A percentile compares a stretch with the other conserved stretches of the same genome.
phyloP scores from a whole-genome alignment of 1,140 invertebrate species.

The Magallana ariakensis region DNA sequence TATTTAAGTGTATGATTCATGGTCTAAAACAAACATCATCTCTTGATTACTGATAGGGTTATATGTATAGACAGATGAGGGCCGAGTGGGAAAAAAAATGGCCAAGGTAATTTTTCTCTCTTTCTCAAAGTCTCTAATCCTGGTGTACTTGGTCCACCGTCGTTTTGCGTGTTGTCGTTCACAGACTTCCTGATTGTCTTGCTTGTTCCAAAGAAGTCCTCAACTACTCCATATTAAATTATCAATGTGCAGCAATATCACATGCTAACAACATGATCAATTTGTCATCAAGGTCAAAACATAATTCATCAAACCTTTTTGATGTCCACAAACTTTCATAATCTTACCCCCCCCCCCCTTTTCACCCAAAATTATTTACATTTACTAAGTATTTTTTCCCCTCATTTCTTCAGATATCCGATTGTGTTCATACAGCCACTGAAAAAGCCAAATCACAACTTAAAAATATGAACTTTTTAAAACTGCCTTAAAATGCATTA shows the following conservation, averaged over 20 bases:
- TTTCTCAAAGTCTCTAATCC: neutral
- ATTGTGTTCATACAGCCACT: too few species aligned
- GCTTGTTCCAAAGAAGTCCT: neutral
- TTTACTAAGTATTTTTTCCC: too few species aligned
- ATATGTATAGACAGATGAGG: constrained; percentile 32
- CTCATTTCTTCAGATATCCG: too few species aligned
- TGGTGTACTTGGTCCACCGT: neutral
- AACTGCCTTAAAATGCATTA: too few species aligned
- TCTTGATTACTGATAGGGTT: constrained; percentile 46
- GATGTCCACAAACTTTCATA: too few species aligned
- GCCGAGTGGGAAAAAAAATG: neutral
- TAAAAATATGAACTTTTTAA: too few species aligned
- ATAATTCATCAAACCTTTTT: neutral
- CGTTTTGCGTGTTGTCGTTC: neutral
- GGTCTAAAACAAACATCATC: constrained; percentile 44
- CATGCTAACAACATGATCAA: neutral
- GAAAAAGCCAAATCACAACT: too few species aligned
- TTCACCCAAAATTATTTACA: too few species aligned
- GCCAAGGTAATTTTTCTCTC: constrained; percentile 5
- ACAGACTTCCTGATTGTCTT: constrained; percentile 7
- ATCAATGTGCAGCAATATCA: neutral
- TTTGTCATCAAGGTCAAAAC: constrained; percentile 16
- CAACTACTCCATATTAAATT: neutral
- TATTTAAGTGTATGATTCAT: constrained; percentile 45
- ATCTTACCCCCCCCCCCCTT: too few species aligned